Evolutionary conservation across 2,888 invertebrate genomes (phyloP).

Genomic region (Noctua comes): DNA sequence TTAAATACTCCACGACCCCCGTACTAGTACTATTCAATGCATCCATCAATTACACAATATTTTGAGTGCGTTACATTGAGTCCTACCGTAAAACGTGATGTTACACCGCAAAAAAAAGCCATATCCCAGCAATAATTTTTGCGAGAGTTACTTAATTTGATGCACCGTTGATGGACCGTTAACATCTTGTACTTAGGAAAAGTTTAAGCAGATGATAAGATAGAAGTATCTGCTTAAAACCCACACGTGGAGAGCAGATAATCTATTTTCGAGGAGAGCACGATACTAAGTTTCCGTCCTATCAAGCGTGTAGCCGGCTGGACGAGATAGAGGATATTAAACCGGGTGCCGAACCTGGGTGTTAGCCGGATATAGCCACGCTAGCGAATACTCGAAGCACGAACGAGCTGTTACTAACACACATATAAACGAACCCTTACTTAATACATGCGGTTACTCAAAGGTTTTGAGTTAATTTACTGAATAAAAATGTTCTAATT

Average conservation of each 20-base stretch:
- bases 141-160: too few relatives aligned
- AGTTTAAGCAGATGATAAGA: background rate
- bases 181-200: background rate
- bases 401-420: background rate
- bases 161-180: too few relatives aligned
- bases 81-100: too few relatives aligned
- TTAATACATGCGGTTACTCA: background rate
- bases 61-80: too few relatives aligned
- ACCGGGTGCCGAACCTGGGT: background rate
- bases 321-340: conserved; percentile 12
- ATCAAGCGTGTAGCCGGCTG: background rate
- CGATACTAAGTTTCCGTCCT: background rate
- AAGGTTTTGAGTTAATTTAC: background rate
- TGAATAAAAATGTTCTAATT: background rate
- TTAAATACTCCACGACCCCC: too few relatives aligned
- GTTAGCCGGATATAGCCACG: conserved; percentile 1
- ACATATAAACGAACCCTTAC: background rate
- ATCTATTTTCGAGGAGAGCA: background rate
- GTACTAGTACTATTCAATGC: too few relatives aligned
- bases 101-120: too few relatives aligned
- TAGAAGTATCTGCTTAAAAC: background rate
- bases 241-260: background rate
- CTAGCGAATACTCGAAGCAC: background rate
- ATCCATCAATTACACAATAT: too few relatives aligned
- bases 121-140: too few relatives aligned